A percentile compares a stretch with the other conserved stretches of the same genome.
phyloP scores from a whole-genome alignment of 1,140 invertebrate genomes.

The Drosophila sp. region DNA sequence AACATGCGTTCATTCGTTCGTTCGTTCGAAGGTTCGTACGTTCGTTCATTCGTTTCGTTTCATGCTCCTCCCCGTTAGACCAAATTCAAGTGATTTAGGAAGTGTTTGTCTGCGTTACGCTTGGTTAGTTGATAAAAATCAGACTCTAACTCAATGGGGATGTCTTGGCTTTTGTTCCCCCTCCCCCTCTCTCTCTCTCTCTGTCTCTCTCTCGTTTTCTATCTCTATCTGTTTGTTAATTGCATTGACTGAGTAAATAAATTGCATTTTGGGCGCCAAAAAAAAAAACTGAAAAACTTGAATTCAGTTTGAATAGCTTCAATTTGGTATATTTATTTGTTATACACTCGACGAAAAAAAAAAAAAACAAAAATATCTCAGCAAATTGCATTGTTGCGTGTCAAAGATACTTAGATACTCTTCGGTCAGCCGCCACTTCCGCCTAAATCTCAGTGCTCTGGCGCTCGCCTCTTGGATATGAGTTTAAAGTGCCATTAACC shows the following conservation, averaged over 20 bases:
- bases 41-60: not conserved
- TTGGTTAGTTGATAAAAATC: conserved; percentile 82
- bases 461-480: conserved; percentile 52
- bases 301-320: conserved; percentile 8
- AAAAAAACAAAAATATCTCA: not conserved
- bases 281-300: not conserved
- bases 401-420: conserved; percentile 63
- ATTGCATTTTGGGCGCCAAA: conserved; percentile 65
- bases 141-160: conserved; percentile 38
- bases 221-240: conserved; percentile 41
- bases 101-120: conserved; percentile 82
- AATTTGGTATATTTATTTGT: conserved; percentile 12
- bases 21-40: not conserved
- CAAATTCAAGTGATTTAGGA: conserved; percentile 80
- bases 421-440: conserved; percentile 11
- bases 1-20: not conserved
- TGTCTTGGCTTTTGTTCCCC: conserved; percentile 13
- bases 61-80: not conserved
- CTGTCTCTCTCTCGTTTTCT: conserved; percentile 5
- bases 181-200: not conserved
- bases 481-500: conserved; percentile 79
- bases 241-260: conserved; percentile 57
- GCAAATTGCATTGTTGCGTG: conserved; percentile 77
- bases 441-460: conserved; percentile 40
- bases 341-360: conserved; percentile 3